Conservation (phyloP, 2,888 invertebrate species). For the Microplitis manilae region DNA sequence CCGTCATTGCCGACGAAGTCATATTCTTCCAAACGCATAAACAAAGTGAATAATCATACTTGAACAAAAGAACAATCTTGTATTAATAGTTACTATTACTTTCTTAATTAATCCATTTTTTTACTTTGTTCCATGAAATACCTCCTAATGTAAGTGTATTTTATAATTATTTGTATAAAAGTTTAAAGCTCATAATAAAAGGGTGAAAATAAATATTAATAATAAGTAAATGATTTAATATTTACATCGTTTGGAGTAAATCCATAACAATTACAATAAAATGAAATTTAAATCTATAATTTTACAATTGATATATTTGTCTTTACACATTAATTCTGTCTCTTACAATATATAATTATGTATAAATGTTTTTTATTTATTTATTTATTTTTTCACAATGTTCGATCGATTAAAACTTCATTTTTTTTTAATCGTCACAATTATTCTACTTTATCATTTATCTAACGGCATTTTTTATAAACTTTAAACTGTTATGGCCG, state of each 20-base stretch:
- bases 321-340: constrained; percentile 52
- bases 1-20: constrained; percentile 89
- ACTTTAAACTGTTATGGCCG: constrained; percentile 46
- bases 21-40: constrained; percentile 77
- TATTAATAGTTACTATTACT: background rate
- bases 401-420: constrained; percentile 41
- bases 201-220: constrained; percentile 48
- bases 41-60: background rate
- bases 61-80: background rate
- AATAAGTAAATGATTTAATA: constrained; percentile 71
- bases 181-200: background rate
- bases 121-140: too few relatives aligned
- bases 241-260: constrained; percentile 68
- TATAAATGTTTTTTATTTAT: constrained; percentile 37
- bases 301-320: constrained; percentile 65
- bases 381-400: constrained; percentile 27
- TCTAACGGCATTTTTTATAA: constrained; percentile 40
- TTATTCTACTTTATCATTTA: constrained; percentile 44
- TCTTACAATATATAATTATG: constrained; percentile 39
- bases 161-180: background rate
- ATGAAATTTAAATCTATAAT: constrained; percentile 66
- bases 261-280: constrained; percentile 69
- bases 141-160: background rate
- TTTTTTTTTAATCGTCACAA: constrained; percentile 37
- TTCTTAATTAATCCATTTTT: background rate